phyloP scores from a whole-genome alignment of 1,140 invertebrate species.

The Papilio glaucus region DNA sequence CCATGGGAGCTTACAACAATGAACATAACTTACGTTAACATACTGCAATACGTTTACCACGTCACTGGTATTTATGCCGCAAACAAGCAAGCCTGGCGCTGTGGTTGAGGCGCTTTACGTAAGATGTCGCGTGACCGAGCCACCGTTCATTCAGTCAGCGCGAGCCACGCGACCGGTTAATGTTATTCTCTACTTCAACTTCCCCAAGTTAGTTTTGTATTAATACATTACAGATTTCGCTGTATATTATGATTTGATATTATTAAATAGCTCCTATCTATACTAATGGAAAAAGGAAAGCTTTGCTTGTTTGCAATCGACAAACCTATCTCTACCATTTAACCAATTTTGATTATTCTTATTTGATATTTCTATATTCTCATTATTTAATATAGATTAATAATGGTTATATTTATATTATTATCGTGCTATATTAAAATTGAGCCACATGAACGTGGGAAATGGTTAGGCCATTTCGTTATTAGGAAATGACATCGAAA shows the following conservation, averaged over 20 bases:
- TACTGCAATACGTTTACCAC: slow-evolving; percentile 73
- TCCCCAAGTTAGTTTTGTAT: too few relatives aligned
- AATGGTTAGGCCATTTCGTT: too few relatives aligned
- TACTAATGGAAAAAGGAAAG: too few relatives aligned
- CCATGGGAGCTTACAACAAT: background rate
- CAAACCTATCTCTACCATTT: too few relatives aligned
- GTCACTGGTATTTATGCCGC: slow-evolving; percentile 66
- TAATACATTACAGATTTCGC: background rate
- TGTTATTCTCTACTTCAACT: background rate
- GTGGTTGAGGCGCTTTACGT: slow-evolving; percentile 71
- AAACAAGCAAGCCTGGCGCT: slow-evolving; percentile 64
- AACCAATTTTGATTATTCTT: too few relatives aligned
- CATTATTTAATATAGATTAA: too few relatives aligned
- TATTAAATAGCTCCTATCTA: background rate
- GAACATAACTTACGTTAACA: slow-evolving; percentile 9
- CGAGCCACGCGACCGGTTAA: slow-evolving; percentile 47
- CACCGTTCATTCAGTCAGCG: slow-evolving; percentile 66
- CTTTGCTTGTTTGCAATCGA: too few relatives aligned
- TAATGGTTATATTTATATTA: too few relatives aligned
- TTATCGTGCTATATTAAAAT: too few relatives aligned
- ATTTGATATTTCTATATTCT: too few relatives aligned
- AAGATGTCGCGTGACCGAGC: slow-evolving; percentile 72
- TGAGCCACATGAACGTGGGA: too few relatives aligned
- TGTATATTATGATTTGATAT: background rate
- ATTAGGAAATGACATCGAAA: too few relatives aligned